Conservation (phyloP, 1,140 invertebrate species). For the Drosophila tristis region DNA sequence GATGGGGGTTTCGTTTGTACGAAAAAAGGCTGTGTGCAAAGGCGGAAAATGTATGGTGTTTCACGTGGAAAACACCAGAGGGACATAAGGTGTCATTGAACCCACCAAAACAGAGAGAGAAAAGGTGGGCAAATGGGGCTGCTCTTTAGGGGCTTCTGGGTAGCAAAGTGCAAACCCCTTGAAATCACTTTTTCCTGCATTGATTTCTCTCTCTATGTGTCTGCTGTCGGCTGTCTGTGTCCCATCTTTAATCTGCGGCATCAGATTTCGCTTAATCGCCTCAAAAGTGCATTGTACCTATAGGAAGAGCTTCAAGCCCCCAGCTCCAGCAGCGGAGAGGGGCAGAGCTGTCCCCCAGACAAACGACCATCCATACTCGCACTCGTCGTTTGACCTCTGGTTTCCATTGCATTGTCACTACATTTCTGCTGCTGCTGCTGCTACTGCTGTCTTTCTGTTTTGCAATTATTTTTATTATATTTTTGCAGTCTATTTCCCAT, state of each 20-base stretch:
- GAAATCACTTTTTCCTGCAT: not conserved
- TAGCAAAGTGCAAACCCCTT: not conserved
- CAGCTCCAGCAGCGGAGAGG: not conserved
- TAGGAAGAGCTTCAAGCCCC: not conserved
- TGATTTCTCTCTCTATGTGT: not conserved
- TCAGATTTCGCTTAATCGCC: constrained; percentile 79
- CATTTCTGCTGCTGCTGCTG: not conserved
- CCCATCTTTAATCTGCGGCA: constrained; percentile 35
- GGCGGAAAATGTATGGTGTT: constrained; percentile 17
- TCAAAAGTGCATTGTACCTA: constrained; percentile 70
- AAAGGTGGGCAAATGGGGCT: constrained; percentile 2
- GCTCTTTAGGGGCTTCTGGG: constrained; percentile 13
- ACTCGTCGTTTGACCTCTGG: constrained; percentile 71
- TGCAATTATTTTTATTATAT: constrained; percentile 81
- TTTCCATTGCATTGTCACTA: constrained; percentile 41
- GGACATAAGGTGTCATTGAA: constrained; percentile 68
- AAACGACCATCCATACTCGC: constrained; percentile 25
- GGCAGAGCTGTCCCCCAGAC: constrained; percentile 30
- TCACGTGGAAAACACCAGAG: not conserved
- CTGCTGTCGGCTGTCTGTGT: constrained; percentile 9
- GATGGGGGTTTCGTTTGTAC: constrained; percentile 37
- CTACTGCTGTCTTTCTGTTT: constrained; percentile 50
- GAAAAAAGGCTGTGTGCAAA: constrained; percentile 51
- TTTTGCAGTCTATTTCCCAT: constrained; percentile 52
- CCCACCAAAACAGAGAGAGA: constrained; percentile 45